A percentile compares a stretch with the other conserved stretches of the same genome.
These are phyloP conservation scores for Typhlomys cinereus DNA, from an alignment of 2,113 vertebrate species.

Conservation along the genomic window DNA sequence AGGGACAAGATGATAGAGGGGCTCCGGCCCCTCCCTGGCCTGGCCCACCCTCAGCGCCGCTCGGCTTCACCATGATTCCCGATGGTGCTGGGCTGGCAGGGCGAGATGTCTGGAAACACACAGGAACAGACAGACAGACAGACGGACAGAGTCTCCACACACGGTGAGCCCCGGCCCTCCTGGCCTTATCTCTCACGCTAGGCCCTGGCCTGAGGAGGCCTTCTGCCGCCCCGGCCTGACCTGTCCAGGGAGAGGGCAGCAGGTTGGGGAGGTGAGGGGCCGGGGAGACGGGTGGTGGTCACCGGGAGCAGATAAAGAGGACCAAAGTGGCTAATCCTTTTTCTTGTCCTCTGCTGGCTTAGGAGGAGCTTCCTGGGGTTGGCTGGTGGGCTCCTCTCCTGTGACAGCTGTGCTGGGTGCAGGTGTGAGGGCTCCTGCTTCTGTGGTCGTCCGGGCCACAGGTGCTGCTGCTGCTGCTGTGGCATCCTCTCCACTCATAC, in stretches of 20 bases:
- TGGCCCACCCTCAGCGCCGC: constrained; percentile 54
- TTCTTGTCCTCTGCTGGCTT: constrained; percentile 94
- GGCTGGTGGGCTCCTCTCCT: constrained; percentile 20
- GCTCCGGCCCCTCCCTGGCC: constrained; percentile 33
- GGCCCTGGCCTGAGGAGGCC: background rate
- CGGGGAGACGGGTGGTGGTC: background rate
- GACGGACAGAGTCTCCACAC: constrained; percentile 45
- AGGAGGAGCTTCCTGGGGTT: constrained; percentile 79
- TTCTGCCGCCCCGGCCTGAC: constrained; percentile 24
- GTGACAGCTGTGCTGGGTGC: background rate
- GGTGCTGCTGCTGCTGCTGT: constrained; percentile 64
- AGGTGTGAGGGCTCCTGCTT: constrained; percentile 32
- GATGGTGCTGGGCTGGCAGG: constrained; percentile 57
- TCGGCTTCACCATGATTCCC: constrained; percentile 76
- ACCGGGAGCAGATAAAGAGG: constrained; percentile 45
- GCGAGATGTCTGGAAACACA: constrained; percentile 60
- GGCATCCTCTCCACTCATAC: constrained; percentile 89
- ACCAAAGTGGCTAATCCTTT: constrained; percentile 87
- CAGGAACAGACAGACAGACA: constrained; percentile 22
- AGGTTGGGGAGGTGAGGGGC: constrained; percentile 29
- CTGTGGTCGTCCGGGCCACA: background rate
- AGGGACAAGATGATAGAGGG: constrained; percentile 56
- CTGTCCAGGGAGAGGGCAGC: constrained; percentile 72
- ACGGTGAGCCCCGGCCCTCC: constrained; percentile 34
- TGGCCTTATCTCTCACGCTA: background rate